Evolutionary conservation across 2,888 invertebrate species (phyloP).

Genomic region (Metellina segmentata): DNA sequence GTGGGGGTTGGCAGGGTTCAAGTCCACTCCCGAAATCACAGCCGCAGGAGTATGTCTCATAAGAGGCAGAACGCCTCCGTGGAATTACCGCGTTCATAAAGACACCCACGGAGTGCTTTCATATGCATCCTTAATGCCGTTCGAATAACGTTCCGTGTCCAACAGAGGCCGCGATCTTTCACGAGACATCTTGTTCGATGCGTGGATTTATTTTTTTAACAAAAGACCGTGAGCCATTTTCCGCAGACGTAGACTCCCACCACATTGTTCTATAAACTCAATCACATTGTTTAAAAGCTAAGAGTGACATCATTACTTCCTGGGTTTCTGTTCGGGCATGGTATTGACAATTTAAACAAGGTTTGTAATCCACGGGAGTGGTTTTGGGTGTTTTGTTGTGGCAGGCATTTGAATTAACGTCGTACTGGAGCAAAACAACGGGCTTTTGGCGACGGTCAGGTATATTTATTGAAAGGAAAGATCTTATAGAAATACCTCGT

Average conservation of each 20-base stretch:
- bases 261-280: background rate
- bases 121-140: background rate
- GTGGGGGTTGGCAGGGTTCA: slow-evolving; percentile 22
- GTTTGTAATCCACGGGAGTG: too few species aligned
- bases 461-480: too few species aligned
- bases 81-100: slow-evolving; percentile 3
- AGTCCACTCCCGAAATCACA: background rate
- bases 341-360: background rate
- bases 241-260: background rate
- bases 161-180: background rate
- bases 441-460: too few species aligned
- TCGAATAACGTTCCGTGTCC: background rate
- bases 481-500: too few species aligned
- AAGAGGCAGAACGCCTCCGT: background rate
- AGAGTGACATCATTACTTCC: background rate
- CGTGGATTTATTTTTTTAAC: background rate
- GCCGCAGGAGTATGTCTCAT: background rate
- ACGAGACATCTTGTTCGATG: background rate
- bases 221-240: background rate
- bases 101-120: background rate
- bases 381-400: too few species aligned
- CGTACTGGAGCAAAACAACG: too few species aligned
- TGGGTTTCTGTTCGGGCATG: background rate
- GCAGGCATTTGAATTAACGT: too few species aligned
- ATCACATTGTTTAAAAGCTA: background rate